Conservation (phyloP, 2,113 vertebrate genomes). For the Silurus glanis region DNA sequence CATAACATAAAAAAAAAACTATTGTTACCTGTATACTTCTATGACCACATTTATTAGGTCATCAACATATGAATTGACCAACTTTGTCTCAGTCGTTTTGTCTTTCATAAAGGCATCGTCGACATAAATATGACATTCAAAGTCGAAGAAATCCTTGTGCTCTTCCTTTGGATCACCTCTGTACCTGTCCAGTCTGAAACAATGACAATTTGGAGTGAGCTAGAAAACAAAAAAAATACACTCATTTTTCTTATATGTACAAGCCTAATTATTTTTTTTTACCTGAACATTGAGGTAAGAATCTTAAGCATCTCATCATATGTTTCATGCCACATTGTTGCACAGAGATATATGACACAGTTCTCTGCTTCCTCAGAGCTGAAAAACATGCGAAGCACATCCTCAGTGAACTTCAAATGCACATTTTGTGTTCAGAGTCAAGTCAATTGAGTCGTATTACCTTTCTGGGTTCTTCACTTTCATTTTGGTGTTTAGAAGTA, state of each 20-base stretch:
- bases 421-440: neutral
- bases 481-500: constrained; percentile 77
- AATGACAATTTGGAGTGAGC: constrained; percentile 8
- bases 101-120: constrained; percentile 72
- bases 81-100: constrained; percentile 54
- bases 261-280: neutral
- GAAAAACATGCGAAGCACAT: neutral
- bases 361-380: constrained; percentile 59
- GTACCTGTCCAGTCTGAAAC: constrained; percentile 74
- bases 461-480: constrained; percentile 57
- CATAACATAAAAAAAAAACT: neutral
- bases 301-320: constrained; percentile 82
- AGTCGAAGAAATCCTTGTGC: constrained; percentile 74
- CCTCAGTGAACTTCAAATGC: neutral
- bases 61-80: constrained; percentile 71
- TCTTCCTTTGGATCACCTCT: constrained; percentile 72
- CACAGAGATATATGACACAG: constrained; percentile 77
- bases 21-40: constrained; percentile 74
- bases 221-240: neutral
- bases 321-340: constrained; percentile 82
- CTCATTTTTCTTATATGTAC: neutral
- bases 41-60: constrained; percentile 70
- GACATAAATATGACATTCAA: constrained; percentile 76
- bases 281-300: constrained; percentile 80
- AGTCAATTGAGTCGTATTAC: neutral